Percentiles rank a stretch among this genome's conserved stretches.
Evolutionary conservation across 2,797 vertebrate genomes (phyloP).

Genomic region (Pseudochirops corinnae): DNA sequence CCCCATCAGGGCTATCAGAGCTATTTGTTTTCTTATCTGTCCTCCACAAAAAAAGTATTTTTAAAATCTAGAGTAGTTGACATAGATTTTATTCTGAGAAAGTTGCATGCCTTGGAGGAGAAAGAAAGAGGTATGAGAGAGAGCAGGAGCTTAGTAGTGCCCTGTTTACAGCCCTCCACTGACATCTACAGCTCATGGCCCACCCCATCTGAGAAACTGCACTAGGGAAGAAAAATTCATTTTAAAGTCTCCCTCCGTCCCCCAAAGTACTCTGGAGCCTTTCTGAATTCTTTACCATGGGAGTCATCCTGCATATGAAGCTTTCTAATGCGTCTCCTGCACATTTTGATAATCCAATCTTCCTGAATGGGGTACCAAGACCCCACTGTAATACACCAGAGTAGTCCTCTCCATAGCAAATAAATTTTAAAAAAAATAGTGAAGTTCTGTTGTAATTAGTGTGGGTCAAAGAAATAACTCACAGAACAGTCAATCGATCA

Average conservation of each 20-base stretch:
- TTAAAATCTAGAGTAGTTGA: neutral
- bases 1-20: neutral
- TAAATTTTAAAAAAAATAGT: neutral
- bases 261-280: constrained; percentile 11
- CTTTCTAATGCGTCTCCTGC: constrained; percentile 13
- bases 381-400: constrained; percentile 5
- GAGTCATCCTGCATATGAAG: constrained; percentile 34
- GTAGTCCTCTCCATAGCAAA: neutral
- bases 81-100: neutral
- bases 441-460: constrained; percentile 11
- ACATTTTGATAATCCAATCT: constrained; percentile 25
- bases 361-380: constrained; percentile 13
- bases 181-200: neutral
- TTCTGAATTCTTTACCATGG: neutral
- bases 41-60: neutral
- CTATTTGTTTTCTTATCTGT: neutral
- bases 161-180: neutral
- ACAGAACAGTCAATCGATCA: neutral
- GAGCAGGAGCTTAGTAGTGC: neutral
- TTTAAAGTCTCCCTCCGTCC: neutral
- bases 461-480: neutral
- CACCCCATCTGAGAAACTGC: neutral
- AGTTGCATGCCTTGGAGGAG: neutral
- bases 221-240: neutral
- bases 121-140: neutral